Evolutionary conservation across 1,140 invertebrate genomes (phyloP).

Genomic region (Bombyx mandarina): DNA sequence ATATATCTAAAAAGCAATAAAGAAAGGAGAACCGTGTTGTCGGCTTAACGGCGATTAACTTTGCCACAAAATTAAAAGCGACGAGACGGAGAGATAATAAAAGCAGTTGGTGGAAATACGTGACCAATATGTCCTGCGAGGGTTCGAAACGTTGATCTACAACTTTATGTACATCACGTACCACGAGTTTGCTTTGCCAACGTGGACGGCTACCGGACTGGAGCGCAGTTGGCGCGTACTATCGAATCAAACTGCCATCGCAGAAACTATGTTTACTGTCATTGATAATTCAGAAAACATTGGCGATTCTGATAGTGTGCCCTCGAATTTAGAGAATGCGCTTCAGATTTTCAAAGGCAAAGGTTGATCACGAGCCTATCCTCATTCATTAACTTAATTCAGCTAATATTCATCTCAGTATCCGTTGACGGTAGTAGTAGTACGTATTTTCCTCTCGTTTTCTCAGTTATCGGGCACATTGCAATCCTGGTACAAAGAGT

Average conservation of each 20-base stretch:
- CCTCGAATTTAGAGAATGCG: too few species aligned
- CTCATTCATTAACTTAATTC: too few species aligned
- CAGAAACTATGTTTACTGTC: constrained; percentile 33
- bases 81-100: constrained; percentile 35
- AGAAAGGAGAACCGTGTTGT: constrained; percentile 3
- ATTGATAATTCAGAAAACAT: constrained; percentile 8
- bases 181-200: constrained; percentile 50
- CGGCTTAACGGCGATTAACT: constrained; percentile 26
- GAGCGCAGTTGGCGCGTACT: constrained; percentile 32
- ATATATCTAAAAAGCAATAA: not conserved
- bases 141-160: constrained; percentile 28
- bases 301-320: not conserved
- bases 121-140: constrained; percentile 48
- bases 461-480: too few species aligned
- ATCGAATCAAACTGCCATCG: constrained; percentile 50
- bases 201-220: constrained; percentile 45
- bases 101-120: constrained; percentile 40
- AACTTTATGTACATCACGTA: constrained; percentile 52
- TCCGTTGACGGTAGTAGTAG: too few species aligned
- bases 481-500: too few species aligned
- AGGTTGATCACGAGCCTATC: too few species aligned
- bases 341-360: too few species aligned
- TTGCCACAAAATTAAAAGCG: constrained; percentile 42
- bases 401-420: too few species aligned
- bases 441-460: too few species aligned